phyloP scores from a whole-genome alignment of 2,888 invertebrate species.

The Diabrotica balteata region DNA sequence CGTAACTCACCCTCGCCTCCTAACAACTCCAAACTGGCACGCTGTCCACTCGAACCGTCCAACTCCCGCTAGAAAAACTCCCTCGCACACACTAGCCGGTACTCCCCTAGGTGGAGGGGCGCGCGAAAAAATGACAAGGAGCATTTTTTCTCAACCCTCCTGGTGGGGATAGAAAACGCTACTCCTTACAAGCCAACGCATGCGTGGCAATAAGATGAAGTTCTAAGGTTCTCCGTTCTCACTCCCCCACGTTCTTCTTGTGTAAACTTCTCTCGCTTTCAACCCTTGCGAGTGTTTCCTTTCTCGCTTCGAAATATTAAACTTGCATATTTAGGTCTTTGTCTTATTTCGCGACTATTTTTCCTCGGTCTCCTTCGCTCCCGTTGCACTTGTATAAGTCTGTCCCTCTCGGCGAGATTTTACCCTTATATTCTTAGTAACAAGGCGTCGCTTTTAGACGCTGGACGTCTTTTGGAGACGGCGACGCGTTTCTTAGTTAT shows the following conservation, averaged over 20 bases:
- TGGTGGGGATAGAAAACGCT: conserved; percentile 54
- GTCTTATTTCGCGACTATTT: conserved; percentile 56
- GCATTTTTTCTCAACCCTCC: conserved; percentile 54
- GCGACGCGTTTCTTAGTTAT: conserved; percentile 62
- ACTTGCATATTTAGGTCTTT: conserved; percentile 55
- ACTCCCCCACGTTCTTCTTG: conserved; percentile 53
- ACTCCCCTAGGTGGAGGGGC: conserved; percentile 50
- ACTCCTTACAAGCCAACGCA: conserved; percentile 59
- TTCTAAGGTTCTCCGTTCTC: conserved; percentile 59
- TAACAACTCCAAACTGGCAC: conserved; percentile 35
- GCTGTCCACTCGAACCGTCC: conserved; percentile 35
- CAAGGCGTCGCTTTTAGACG: conserved; percentile 61
- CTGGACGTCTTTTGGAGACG: conserved; percentile 61
- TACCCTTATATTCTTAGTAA: conserved; percentile 60
- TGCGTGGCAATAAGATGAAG: conserved; percentile 58
- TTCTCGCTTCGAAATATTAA: conserved; percentile 52
- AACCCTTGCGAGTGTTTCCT: conserved; percentile 53
- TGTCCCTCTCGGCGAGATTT: conserved; percentile 49
- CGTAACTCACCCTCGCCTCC: conserved; percentile 31
- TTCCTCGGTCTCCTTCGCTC: conserved; percentile 49
- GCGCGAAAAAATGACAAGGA: conserved; percentile 57
- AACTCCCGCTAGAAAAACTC: conserved; percentile 38
- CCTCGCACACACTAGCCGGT: conserved; percentile 39
- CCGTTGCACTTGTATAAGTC: conserved; percentile 53
- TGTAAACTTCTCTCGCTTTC: conserved; percentile 51